Percentiles rank a stretch among this genome's conserved stretches.
These are phyloP conservation scores for Anhinga anhinga DNA, from an alignment of 2,113 vertebrate genomes.

Conservation along the genomic window DNA sequence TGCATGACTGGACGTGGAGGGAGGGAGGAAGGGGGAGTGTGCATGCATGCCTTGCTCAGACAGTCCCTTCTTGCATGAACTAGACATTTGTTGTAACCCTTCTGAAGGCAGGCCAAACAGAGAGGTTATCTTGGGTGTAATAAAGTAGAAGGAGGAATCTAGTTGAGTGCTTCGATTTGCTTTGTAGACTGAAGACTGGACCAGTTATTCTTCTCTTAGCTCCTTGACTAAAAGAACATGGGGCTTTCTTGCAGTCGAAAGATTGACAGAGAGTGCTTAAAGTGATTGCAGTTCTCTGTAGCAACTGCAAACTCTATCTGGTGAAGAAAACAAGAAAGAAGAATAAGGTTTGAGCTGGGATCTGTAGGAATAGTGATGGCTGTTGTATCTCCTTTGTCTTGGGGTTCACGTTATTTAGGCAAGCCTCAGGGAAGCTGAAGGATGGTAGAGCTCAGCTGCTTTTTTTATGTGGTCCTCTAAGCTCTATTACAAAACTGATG, in stretches of 20 bases:
- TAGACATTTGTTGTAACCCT: neutral
- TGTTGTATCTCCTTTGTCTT: neutral
- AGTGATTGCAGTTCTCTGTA: neutral
- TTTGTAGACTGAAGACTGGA: neutral
- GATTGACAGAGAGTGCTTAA: neutral
- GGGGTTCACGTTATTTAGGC: neutral
- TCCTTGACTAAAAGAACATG: neutral
- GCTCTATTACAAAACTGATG: rapidly evolving
- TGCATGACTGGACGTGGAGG: slow-evolving; percentile 65
- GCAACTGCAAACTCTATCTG: neutral
- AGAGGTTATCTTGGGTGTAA: neutral
- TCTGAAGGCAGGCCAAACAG: neutral
- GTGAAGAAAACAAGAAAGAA: neutral
- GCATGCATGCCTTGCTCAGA: slow-evolving; percentile 64
- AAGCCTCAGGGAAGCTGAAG: neutral
- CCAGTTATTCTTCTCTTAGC: neutral
- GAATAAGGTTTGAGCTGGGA: neutral
- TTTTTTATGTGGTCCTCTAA: neutral
- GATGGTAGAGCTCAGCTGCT: neutral
- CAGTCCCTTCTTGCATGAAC: slow-evolving; percentile 65
- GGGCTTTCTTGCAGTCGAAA: neutral
- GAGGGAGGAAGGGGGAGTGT: neutral
- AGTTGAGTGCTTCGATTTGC: neutral
- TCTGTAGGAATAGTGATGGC: neutral
- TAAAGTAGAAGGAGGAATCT: neutral